Evolutionary conservation across 2,113 vertebrate genomes (phyloP).

Genomic region (Promerops cafer): DNA sequence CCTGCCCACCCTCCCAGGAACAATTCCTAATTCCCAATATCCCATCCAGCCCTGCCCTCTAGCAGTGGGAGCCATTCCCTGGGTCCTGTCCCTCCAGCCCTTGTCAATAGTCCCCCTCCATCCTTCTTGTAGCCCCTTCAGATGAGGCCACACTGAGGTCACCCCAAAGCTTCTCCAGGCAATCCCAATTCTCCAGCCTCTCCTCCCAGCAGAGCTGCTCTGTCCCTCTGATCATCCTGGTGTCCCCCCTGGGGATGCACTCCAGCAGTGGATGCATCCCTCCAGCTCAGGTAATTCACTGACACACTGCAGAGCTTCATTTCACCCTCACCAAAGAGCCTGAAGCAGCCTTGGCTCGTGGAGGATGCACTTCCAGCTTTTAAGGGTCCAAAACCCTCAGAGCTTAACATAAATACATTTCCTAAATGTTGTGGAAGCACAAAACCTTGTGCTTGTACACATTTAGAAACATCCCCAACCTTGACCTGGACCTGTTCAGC

Average conservation of each 20-base stretch:
- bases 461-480: not conserved
- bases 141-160: not conserved
- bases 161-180: not conserved
- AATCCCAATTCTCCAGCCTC: not conserved
- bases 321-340: not conserved
- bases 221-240: not conserved
- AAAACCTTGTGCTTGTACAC: not conserved
- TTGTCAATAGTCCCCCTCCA: not conserved
- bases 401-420: not conserved
- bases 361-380: not conserved
- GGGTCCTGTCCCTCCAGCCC: not conserved
- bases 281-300: not conserved
- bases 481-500: not conserved
- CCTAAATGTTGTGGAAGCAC: not conserved
- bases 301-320: not conserved
- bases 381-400: not conserved
- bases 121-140: not conserved
- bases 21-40: fast-evolving
- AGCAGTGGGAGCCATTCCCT: not conserved
- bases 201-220: not conserved
- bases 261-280: not conserved
- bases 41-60: not conserved
- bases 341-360: not conserved
- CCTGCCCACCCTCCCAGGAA: not conserved
- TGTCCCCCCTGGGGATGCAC: not conserved